Conservation (phyloP, 2,113 vertebrate species). For the Verasper variegatus region DNA sequence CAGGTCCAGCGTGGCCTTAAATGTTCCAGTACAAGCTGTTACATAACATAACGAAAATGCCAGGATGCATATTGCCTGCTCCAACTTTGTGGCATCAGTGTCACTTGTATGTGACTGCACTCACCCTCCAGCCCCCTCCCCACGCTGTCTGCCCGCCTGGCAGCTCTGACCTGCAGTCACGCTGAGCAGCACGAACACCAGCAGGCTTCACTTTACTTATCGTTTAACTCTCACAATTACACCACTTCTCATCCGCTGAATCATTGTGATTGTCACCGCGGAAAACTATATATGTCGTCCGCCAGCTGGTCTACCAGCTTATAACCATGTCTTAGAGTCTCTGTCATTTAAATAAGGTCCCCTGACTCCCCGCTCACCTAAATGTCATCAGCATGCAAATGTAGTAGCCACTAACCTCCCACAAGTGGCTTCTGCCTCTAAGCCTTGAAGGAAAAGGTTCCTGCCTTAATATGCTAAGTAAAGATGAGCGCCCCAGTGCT, state of each 20-base stretch:
- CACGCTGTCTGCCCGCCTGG: too few species aligned
- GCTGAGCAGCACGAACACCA: not conserved
- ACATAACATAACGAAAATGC: conserved; percentile 38
- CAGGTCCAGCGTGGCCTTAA: conserved; percentile 40
- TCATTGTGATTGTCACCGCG: not conserved
- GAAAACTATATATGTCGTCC: not conserved
- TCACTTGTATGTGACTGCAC: conserved; percentile 22
- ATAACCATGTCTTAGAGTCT: conserved; percentile 63
- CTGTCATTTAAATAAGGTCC: conserved; percentile 67
- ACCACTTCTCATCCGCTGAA: not conserved
- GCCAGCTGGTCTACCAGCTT: conserved; percentile 37
- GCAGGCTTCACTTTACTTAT: conserved; percentile 27
- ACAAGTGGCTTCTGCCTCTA: conserved; percentile 64
- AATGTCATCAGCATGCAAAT: conserved; percentile 71
- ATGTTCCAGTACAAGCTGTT: conserved; percentile 36
- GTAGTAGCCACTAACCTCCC: conserved; percentile 57
- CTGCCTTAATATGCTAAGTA: conserved; percentile 71
- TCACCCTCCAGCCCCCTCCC: not conserved
- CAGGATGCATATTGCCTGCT: conserved; percentile 22
- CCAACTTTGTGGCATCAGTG: conserved; percentile 16
- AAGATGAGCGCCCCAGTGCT: conserved; percentile 59
- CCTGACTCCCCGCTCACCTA: conserved; percentile 50
- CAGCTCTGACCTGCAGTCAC: not conserved
- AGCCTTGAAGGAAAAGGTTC: conserved; percentile 65
- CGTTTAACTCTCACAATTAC: conserved; percentile 23